Evolutionary conservation across 2,797 vertebrate genomes (phyloP).

Genomic region (Smutsia gigantea): DNA sequence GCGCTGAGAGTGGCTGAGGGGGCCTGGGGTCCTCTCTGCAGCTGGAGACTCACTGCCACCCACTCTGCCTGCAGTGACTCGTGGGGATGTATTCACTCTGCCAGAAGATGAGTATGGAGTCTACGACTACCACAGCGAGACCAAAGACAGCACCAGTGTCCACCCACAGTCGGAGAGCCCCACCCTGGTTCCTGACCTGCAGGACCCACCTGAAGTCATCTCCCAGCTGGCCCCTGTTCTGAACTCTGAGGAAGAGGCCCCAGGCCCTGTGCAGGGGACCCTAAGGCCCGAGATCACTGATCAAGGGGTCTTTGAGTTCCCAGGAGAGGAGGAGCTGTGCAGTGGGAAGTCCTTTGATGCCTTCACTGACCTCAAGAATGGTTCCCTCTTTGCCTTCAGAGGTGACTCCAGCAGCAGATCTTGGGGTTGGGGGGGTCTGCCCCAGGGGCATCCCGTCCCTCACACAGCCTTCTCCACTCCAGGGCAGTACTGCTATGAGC

Average conservation of each 20-base stretch:
- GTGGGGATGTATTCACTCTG: slow-evolving; percentile 93
- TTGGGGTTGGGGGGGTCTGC: background rate
- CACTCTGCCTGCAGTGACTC: slow-evolving; percentile 85
- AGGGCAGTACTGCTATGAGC: slow-evolving; percentile 95
- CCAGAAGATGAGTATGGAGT: slow-evolving; percentile 91
- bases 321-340: slow-evolving; percentile 89
- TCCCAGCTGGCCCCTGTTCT: accelerated
- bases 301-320: accelerated
- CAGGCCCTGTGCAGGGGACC: accelerated
- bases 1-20: slow-evolving; percentile 49
- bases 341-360: slow-evolving; percentile 93
- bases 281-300: background rate
- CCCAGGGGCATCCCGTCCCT: background rate
- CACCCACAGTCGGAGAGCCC: accelerated
- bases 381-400: slow-evolving; percentile 95
- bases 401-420: slow-evolving; percentile 85
- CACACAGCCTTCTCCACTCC: slow-evolving; percentile 19
- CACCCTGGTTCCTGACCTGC: accelerated
- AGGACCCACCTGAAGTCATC: background rate
- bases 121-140: background rate
- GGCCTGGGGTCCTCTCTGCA: background rate
- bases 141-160: accelerated
- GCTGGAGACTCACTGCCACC: background rate
- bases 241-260: background rate
- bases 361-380: slow-evolving; percentile 96